Percentiles rank a stretch among this genome's conserved stretches.
Conservation (phyloP, 2,113 vertebrate species). For the Struthio camelus region DNA sequence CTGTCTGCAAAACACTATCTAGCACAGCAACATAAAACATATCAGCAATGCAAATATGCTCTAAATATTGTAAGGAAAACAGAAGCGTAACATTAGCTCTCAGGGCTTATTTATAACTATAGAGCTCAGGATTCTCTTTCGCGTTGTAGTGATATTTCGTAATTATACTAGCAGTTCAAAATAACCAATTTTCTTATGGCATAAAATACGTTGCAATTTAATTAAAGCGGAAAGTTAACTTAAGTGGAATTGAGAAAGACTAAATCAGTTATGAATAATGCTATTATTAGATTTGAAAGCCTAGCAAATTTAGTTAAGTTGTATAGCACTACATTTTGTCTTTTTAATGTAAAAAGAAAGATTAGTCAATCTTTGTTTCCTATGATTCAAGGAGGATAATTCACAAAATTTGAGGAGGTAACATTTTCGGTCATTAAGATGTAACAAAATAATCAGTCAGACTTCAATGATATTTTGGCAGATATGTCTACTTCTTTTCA, state of each 20-base stretch:
- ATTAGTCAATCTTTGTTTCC: neutral
- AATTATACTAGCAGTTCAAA: conserved; percentile 42
- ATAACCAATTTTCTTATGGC: conserved; percentile 25
- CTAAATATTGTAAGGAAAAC: conserved; percentile 28
- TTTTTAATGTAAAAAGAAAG: neutral
- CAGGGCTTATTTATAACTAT: neutral
- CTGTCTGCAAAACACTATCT: conserved; percentile 31
- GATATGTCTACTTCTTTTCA: neutral
- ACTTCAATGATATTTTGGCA: neutral
- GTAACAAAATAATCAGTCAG: conserved; percentile 5
- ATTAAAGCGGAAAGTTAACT: conserved; percentile 59
- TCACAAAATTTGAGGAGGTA: neutral
- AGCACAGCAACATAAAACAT: neutral
- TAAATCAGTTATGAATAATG: conserved; percentile 42
- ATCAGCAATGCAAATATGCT: conserved; percentile 26
- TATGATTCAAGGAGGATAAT: neutral
- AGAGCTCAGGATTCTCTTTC: conserved; percentile 3
- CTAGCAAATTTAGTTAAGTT: conserved; percentile 21
- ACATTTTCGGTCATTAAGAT: conserved; percentile 12
- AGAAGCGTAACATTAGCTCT: conserved; percentile 33
- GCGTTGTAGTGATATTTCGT: neutral
- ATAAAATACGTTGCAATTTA: conserved; percentile 38
- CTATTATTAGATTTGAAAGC: conserved; percentile 31
- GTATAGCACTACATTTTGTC: neutral
- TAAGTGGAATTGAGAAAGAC: conserved; percentile 27